A percentile compares a stretch with the other conserved stretches of the same genome.
Conservation (phyloP, 2,113 vertebrate species). For the Circaetus cinerascens region DNA sequence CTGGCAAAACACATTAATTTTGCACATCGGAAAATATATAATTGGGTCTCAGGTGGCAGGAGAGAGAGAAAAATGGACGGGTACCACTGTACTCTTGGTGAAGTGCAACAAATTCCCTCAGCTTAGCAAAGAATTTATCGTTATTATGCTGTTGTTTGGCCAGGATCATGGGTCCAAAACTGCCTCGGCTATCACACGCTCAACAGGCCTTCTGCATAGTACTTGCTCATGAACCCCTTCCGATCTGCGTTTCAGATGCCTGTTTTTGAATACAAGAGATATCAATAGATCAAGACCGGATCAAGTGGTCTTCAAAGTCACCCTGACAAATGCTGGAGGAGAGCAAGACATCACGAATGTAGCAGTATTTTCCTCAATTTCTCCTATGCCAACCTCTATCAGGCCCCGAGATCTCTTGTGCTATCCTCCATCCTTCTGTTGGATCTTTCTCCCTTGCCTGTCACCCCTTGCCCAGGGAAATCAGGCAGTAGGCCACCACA, state of each 20-base stretch:
- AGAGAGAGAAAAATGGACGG: background rate
- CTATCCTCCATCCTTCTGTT: background rate
- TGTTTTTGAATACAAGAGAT: background rate
- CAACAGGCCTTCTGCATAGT: background rate
- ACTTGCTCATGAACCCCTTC: background rate
- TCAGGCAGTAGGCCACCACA: background rate
- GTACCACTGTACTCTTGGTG: background rate
- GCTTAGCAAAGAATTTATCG: background rate
- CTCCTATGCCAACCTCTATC: background rate
- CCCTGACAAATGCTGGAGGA: background rate
- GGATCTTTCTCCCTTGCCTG: background rate
- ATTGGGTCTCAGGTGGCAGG: background rate
- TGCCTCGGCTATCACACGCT: background rate
- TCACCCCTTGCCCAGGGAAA: background rate
- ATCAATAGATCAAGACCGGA: background rate
- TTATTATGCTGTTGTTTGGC: background rate
- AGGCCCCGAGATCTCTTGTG: background rate
- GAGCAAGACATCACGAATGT: background rate
- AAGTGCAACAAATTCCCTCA: background rate
- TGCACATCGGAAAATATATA: fast-evolving
- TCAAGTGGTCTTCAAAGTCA: background rate
- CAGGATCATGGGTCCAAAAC: background rate
- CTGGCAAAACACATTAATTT: background rate
- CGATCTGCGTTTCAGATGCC: background rate
- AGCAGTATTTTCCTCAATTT: background rate